These are phyloP conservation scores for Heliocidaris erythrogramma DNA, from an alignment of 35 echinoderm and acorn worm species.

Conservation along the genomic window DNA sequence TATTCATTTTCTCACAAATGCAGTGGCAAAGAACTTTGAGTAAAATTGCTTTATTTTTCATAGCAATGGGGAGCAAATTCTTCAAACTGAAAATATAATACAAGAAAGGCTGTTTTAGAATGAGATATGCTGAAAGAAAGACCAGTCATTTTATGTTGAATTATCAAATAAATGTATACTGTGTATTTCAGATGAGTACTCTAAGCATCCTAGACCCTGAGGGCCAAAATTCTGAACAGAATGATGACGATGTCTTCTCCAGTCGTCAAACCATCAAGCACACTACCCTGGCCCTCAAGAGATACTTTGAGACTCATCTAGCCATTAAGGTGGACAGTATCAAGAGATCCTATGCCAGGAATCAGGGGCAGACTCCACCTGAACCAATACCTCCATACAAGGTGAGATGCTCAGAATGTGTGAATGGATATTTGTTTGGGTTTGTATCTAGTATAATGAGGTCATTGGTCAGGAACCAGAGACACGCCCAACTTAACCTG, in stretches of 20 bases:
- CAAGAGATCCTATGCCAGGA: slow-evolving; percentile 80
- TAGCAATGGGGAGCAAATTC: too few species aligned
- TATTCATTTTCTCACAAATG: too few species aligned
- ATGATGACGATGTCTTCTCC: slow-evolving; percentile 86
- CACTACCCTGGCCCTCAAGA: slow-evolving; percentile 82
- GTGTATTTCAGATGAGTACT: slow-evolving; percentile 78
- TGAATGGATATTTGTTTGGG: not conserved
- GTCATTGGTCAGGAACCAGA: too few species aligned
- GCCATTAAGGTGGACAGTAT: slow-evolving; percentile 78
- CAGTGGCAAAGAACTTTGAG: too few species aligned
- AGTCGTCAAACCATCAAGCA: slow-evolving; percentile 92
- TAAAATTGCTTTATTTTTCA: too few species aligned
- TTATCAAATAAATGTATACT: not conserved
- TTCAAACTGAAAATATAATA: too few species aligned
- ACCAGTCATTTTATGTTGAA: too few species aligned
- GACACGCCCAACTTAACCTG: too few species aligned
- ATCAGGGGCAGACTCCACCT: slow-evolving; percentile 71
- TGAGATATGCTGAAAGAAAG: too few species aligned
- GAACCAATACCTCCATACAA: slow-evolving; percentile 88
- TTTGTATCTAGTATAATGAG: not conserved
- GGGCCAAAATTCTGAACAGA: slow-evolving; percentile 48
- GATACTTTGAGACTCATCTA: slow-evolving; percentile 96
- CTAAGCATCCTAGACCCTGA: slow-evolving; percentile 84
- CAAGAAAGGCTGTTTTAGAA: too few species aligned
- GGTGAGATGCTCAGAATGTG: slow-evolving; percentile 44